Conservation (phyloP, 2,797 vertebrate species). For the Kryptopterus vitreolus region DNA sequence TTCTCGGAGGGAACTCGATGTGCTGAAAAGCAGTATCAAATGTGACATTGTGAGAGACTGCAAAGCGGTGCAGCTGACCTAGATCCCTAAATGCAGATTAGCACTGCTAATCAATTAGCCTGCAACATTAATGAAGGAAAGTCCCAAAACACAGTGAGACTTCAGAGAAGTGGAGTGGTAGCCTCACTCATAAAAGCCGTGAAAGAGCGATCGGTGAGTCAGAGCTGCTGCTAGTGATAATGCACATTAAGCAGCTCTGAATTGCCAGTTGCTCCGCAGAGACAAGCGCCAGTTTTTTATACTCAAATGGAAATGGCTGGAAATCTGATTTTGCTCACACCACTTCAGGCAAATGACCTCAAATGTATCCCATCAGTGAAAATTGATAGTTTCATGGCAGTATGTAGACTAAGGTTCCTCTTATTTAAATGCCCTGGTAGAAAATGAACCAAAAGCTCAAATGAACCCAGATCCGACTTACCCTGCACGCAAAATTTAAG, state of each 20-base stretch:
- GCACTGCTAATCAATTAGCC: conserved; percentile 46
- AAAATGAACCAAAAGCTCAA: background rate
- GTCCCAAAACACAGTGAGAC: conserved; percentile 52
- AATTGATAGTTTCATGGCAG: conserved; percentile 14
- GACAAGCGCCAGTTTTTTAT: conserved; percentile 26
- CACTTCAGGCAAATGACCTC: conserved; percentile 26
- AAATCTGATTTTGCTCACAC: conserved; percentile 29
- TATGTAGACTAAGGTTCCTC: background rate
- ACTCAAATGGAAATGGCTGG: conserved; percentile 27
- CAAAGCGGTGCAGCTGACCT: conserved; percentile 30
- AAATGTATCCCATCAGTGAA: conserved; percentile 21
- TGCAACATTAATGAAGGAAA: conserved; percentile 47
- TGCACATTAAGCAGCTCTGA: conserved; percentile 47
- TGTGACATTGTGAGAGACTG: conserved; percentile 32
- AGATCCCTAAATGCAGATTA: conserved; percentile 51
- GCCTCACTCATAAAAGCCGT: conserved; percentile 36
- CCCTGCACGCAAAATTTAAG: conserved; percentile 93
- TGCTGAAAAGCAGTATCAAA: conserved; percentile 27
- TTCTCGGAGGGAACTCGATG: conserved; percentile 9
- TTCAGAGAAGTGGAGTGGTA: conserved; percentile 29
- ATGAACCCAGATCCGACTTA: conserved; percentile 66
- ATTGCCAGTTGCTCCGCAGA: conserved; percentile 30
- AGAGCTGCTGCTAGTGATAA: conserved; percentile 38
- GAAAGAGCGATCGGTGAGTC: conserved; percentile 47
- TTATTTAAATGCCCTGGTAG: conserved; percentile 5